phyloP scores from a whole-genome alignment of 2,113 vertebrate species.

The Blennius ocellaris region DNA sequence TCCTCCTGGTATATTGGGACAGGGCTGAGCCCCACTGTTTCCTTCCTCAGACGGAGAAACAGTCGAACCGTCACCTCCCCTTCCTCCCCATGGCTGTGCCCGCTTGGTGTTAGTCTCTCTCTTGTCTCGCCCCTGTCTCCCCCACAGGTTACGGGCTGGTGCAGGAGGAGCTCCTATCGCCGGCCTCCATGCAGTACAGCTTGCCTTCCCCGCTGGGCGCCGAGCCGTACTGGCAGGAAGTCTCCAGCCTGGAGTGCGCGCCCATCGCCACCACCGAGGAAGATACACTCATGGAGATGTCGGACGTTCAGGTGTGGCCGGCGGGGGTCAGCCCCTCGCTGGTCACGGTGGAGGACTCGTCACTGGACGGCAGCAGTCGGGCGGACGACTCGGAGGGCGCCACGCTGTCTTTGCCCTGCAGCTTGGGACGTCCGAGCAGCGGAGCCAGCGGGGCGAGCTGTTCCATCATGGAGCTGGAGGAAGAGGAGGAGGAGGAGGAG shows the following conservation, averaged over 20 bases:
- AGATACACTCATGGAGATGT: slow-evolving; percentile 96
- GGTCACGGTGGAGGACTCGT: slow-evolving; percentile 98
- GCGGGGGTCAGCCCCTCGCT: slow-evolving; percentile 93
- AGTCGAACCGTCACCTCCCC: slow-evolving; percentile 46
- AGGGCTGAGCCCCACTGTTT: slow-evolving; percentile 43
- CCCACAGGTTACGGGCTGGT: slow-evolving; percentile 95
- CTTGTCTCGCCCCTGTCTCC: slow-evolving; percentile 70
- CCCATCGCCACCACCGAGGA: slow-evolving; percentile 95
- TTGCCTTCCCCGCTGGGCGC: slow-evolving; percentile 93
- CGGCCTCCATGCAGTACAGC: slow-evolving; percentile 95
- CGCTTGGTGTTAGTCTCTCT: slow-evolving; percentile 81
- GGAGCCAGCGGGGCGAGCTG: slow-evolving; percentile 86
- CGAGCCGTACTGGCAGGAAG: slow-evolving; percentile 98
- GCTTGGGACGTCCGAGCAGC: slow-evolving; percentile 85
- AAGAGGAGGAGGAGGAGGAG: slow-evolving; percentile 96
- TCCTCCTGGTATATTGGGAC: slow-evolving; percentile 65
- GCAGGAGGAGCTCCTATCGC: slow-evolving; percentile 98
- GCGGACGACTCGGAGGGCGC: slow-evolving; percentile 95
- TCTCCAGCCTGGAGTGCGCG: slow-evolving; percentile 92
- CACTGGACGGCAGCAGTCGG: slow-evolving; percentile 95
- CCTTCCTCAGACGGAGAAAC: slow-evolving; percentile 47
- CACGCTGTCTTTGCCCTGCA: slow-evolving; percentile 86
- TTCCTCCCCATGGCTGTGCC: slow-evolving; percentile 61
- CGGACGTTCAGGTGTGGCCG: slow-evolving; percentile 97
- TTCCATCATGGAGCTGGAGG: slow-evolving; percentile 94